Percentiles rank a stretch among this genome's conserved stretches.
phyloP scores from a whole-genome alignment of 2,888 invertebrate genomes.

The Carterocephalus palaemon region DNA sequence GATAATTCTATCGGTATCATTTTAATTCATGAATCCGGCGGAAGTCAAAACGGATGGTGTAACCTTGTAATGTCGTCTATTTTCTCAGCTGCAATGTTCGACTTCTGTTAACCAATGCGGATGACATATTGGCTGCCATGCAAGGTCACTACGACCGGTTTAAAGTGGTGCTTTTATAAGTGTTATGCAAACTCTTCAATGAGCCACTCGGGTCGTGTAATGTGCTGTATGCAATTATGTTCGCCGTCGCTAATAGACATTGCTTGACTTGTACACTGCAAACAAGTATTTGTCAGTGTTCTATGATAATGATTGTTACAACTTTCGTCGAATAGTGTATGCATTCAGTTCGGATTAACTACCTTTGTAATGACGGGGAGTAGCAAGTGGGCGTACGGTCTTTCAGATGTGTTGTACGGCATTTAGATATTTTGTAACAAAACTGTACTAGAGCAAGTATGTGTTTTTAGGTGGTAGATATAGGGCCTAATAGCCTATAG shows the following conservation, averaged over 20 bases:
- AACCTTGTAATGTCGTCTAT: constrained; percentile 49
- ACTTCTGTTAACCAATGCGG: constrained; percentile 42
- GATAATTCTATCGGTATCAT: too few species aligned
- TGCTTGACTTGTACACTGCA: constrained; percentile 5
- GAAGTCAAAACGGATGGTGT: constrained; percentile 45
- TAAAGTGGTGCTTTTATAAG: constrained; percentile 50
- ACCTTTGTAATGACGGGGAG: too few species aligned
- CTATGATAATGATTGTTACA: constrained; percentile 7
- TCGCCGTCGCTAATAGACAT: background rate
- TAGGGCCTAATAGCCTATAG: too few species aligned
- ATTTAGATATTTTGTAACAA: too few species aligned
- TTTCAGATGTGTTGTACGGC: too few species aligned
- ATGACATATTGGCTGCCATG: constrained; percentile 51
- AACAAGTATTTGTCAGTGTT: constrained; percentile 16
- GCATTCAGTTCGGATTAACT: too few species aligned
- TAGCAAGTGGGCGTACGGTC: too few species aligned
- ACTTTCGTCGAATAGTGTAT: constrained; percentile 1
- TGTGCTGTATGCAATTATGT: constrained; percentile 18
- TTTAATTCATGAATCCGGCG: constrained; percentile 35
- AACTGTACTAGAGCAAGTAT: too few species aligned
- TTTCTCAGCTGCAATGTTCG: constrained; percentile 34
- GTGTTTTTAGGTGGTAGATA: too few species aligned
- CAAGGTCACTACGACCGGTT: constrained; percentile 63
- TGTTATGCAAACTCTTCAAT: constrained; percentile 45
- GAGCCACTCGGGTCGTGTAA: constrained; percentile 22